phyloP scores from a whole-genome alignment of 2,888 invertebrate species.

The Exephanes ischioxanthus region DNA sequence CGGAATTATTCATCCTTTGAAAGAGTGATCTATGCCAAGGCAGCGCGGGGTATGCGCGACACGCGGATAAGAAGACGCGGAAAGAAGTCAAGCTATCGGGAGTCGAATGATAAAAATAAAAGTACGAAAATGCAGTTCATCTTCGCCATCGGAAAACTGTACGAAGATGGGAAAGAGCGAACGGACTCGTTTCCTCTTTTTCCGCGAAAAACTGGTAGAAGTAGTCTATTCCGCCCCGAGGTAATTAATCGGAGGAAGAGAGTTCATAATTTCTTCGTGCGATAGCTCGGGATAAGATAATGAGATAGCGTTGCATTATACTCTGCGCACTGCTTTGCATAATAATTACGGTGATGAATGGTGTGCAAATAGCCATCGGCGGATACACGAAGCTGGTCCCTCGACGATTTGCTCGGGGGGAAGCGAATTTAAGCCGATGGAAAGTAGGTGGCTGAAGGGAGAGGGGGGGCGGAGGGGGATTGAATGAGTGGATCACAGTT shows the following conservation, averaged over 20 bases:
- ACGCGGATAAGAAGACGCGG: constrained; percentile 50
- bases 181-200: too few species aligned
- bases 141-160: not conserved
- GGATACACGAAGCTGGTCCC: not conserved
- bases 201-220: too few species aligned
- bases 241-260: not conserved
- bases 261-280: not conserved
- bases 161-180: too few species aligned
- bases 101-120: constrained; percentile 14
- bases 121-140: not conserved
- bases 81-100: constrained; percentile 22
- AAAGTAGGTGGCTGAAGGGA: constrained; percentile 9
- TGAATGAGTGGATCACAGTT: constrained; percentile 66
- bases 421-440: constrained; percentile 1
- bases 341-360: constrained; percentile 59
- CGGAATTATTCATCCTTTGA: constrained; percentile 61
- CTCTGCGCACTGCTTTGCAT: constrained; percentile 17
- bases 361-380: constrained; percentile 54
- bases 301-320: not conserved
- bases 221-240: not conserved
- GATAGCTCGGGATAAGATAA: not conserved
- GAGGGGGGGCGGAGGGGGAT: constrained; percentile 35
- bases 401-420: not conserved
- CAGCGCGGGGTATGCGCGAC: constrained; percentile 37
- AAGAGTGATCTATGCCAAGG: constrained; percentile 59